Percentiles rank a stretch among this genome's conserved stretches.
These are phyloP conservation scores for Equus quagga DNA, from an alignment of 2,113 vertebrate genomes.

Conservation along the genomic window DNA sequence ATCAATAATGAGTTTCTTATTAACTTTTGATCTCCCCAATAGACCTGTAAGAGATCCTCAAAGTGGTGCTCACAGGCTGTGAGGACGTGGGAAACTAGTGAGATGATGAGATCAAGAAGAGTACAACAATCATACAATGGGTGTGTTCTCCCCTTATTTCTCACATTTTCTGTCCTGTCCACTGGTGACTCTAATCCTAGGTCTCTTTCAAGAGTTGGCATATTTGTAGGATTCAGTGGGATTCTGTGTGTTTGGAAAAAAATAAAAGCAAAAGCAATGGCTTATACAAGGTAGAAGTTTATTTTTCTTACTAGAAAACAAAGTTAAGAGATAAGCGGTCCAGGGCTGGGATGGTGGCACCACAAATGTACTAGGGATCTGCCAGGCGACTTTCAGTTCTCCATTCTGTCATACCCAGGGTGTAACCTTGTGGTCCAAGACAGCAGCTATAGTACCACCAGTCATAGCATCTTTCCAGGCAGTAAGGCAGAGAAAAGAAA, in stretches of 20 bases:
- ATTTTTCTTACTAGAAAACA: slow-evolving; percentile 9
- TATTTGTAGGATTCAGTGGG: background rate
- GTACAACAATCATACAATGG: no score
- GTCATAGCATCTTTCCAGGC: background rate
- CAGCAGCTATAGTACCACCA: background rate
- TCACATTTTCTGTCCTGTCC: background rate
- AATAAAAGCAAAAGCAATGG: background rate
- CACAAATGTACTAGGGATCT: background rate
- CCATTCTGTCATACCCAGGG: background rate
- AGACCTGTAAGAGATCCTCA: background rate
- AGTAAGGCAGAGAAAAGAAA: background rate
- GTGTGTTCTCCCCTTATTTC: no score
- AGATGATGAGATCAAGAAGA: background rate
- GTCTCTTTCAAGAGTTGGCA: background rate
- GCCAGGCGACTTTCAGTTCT: background rate
- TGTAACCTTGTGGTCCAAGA: background rate
- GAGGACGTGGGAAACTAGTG: background rate
- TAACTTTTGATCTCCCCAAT: background rate
- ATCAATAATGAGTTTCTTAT: background rate
- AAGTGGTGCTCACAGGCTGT: background rate
- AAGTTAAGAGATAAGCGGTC: background rate
- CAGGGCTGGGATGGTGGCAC: background rate
- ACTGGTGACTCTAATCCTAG: background rate
- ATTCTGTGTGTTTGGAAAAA: background rate
- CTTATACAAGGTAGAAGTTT: background rate